phyloP scores from a whole-genome alignment of 2,113 vertebrate species.

The Gorsachius goisagi region DNA sequence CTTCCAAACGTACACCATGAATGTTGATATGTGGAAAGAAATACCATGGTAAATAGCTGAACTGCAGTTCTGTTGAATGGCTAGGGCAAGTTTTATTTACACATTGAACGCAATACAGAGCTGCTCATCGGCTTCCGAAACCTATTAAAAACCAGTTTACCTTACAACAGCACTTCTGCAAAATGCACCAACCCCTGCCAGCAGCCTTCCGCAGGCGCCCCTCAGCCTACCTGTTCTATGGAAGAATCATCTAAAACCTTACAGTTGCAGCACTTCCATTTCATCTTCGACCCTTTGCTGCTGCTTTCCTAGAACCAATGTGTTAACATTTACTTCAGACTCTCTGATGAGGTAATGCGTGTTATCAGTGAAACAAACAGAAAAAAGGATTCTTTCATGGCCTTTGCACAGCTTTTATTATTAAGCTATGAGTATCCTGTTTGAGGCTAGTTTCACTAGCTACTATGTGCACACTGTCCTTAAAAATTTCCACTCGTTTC shows the following conservation, averaged over 20 bases:
- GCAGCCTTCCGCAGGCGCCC: slow-evolving; percentile 46
- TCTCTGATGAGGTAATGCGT: slow-evolving; percentile 84
- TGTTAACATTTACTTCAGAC: slow-evolving; percentile 62
- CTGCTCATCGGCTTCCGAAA: slow-evolving; percentile 46
- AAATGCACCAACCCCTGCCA: slow-evolving; percentile 6
- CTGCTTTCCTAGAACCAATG: slow-evolving; percentile 52
- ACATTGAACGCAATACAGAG: slow-evolving; percentile 58
- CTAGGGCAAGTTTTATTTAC: slow-evolving; percentile 75
- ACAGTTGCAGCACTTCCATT: slow-evolving; percentile 14
- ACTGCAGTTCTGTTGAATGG: slow-evolving; percentile 56
- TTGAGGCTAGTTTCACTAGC: slow-evolving; percentile 81
- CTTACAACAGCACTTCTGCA: slow-evolving; percentile 60
- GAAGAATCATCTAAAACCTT: slow-evolving; percentile 50
- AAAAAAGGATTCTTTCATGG: slow-evolving; percentile 78
- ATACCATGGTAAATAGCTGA: slow-evolving; percentile 58
- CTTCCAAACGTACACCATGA: slow-evolving; percentile 67
- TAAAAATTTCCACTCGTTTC: slow-evolving; percentile 74
- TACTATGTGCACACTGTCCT: slow-evolving; percentile 77
- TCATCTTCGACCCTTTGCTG: slow-evolving; percentile 25
- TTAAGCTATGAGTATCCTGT: slow-evolving; percentile 80
- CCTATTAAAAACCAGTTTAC: slow-evolving; percentile 58
- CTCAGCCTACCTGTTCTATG: not conserved
- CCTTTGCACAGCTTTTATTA: slow-evolving; percentile 82
- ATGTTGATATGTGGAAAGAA: slow-evolving; percentile 68
- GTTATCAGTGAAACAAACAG: slow-evolving; percentile 80